phyloP scores from a whole-genome alignment of 2,113 vertebrate genomes.

The Lophura nycthemera region DNA sequence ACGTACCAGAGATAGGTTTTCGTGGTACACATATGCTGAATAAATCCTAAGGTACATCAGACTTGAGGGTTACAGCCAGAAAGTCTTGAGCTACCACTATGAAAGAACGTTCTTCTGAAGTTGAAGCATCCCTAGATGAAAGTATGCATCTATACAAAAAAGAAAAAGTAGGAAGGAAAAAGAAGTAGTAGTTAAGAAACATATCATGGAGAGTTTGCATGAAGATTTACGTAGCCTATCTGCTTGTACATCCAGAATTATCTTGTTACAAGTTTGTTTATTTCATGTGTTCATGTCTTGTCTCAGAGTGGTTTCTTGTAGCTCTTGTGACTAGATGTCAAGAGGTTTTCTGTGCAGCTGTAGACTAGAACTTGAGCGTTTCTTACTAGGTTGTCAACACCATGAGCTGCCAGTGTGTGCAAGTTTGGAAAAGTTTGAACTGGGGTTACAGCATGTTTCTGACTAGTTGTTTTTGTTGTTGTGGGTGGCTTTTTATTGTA shows the following conservation, averaged over 20 bases:
- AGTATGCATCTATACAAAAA: neutral
- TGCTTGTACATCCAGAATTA: neutral
- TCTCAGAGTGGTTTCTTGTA: neutral
- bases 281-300: neutral
- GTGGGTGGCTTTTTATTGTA: neutral
- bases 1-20: neutral
- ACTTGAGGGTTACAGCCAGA: neutral
- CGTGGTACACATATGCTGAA: neutral
- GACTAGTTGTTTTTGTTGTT: too few relatives aligned
- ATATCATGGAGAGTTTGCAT: neutral
- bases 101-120: neutral
- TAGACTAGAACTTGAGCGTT: accelerated
- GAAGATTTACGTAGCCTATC: neutral
- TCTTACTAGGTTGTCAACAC: neutral
- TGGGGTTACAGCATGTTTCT: neutral
- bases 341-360: neutral
- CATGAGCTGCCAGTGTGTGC: neutral
- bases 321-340: neutral
- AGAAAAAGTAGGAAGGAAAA: neutral
- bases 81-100: neutral
- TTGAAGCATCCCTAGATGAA: neutral
- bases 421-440: neutral
- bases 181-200: neutral
- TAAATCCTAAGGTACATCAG: neutral
- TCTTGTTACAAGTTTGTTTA: neutral